Percentiles rank a stretch among this genome's conserved stretches.
These are phyloP conservation scores for Drosophila antonietae DNA, from an alignment of 2,888 invertebrate species.

Conservation along the genomic window DNA sequence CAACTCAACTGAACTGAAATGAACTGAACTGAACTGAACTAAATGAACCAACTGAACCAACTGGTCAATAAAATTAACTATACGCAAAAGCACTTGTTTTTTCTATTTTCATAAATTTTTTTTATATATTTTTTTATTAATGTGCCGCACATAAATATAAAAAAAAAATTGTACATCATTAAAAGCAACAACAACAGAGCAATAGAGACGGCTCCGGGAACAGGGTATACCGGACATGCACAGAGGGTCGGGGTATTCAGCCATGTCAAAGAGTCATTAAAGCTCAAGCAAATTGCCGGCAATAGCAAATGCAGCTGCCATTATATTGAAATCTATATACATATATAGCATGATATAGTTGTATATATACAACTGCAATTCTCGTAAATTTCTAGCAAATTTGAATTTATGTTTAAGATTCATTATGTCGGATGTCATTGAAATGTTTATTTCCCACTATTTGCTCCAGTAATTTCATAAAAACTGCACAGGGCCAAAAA, in stretches of 20 bases:
- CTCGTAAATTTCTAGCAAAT: neutral
- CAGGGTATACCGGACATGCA: neutral
- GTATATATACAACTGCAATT: neutral
- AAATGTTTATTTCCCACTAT: constrained; percentile 32
- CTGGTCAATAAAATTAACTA: constrained; percentile 44
- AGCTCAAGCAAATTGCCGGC: constrained; percentile 11
- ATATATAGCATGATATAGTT: neutral
- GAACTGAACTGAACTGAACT: constrained; percentile 20
- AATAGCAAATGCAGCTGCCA: constrained; percentile 5
- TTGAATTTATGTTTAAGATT: neutral
- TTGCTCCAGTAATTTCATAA: constrained; percentile 62
- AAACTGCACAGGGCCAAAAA: constrained; percentile 67
- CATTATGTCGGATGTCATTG: constrained; percentile 52
- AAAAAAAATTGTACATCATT: constrained; percentile 47
- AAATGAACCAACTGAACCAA: constrained; percentile 14
- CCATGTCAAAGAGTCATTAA: constrained; percentile 34
- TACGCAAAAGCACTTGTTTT: constrained; percentile 38
- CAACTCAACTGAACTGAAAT: constrained; percentile 12
- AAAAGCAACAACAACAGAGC: constrained; percentile 21
- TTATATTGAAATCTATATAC: neutral
- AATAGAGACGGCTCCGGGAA: neutral
- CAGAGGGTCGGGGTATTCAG: neutral
- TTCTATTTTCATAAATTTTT: neutral
- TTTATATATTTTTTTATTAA: constrained; percentile 44
- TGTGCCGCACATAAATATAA: constrained; percentile 54